These are phyloP conservation scores for Epicampocera succincta DNA, from an alignment of 2,888 invertebrate genomes.

Conservation along the genomic window DNA sequence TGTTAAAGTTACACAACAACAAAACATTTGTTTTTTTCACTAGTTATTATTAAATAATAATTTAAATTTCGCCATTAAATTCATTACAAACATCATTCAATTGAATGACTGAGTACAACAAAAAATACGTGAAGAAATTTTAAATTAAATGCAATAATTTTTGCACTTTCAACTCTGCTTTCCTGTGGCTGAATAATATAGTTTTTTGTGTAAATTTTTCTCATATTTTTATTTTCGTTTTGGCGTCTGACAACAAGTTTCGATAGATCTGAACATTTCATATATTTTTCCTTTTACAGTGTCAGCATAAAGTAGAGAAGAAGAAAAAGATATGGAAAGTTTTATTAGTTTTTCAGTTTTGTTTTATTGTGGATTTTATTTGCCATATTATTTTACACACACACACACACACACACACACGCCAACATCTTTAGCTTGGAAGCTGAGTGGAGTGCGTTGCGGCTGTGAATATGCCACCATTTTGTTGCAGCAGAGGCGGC, in stretches of 20 bases:
- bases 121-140: too few relatives aligned
- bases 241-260: neutral
- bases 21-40: conserved; percentile 1
- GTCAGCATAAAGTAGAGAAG: neutral
- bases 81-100: too few relatives aligned
- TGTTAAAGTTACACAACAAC: neutral
- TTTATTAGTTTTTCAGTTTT: conserved; percentile 65
- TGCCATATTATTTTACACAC: conserved; percentile 8
- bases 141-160: too few relatives aligned
- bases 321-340: conserved; percentile 45
- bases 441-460: conserved; percentile 14
- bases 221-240: too few relatives aligned
- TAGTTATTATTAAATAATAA: too few relatives aligned
- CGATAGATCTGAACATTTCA: conserved; percentile 32
- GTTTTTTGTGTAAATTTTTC: neutral
- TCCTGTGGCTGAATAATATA: too few relatives aligned
- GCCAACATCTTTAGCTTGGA: conserved; percentile 11
- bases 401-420: too few relatives aligned
- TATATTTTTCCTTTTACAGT: neutral
- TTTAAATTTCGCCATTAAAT: too few relatives aligned
- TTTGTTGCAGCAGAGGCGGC: conserved; percentile 64
- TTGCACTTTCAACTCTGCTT: too few relatives aligned
- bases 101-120: too few relatives aligned
- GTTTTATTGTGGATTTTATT: conserved; percentile 24
- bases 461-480: conserved; percentile 59